Conservation (phyloP, 2,797 vertebrate genomes). For the Moxostoma hubbsi region DNA sequence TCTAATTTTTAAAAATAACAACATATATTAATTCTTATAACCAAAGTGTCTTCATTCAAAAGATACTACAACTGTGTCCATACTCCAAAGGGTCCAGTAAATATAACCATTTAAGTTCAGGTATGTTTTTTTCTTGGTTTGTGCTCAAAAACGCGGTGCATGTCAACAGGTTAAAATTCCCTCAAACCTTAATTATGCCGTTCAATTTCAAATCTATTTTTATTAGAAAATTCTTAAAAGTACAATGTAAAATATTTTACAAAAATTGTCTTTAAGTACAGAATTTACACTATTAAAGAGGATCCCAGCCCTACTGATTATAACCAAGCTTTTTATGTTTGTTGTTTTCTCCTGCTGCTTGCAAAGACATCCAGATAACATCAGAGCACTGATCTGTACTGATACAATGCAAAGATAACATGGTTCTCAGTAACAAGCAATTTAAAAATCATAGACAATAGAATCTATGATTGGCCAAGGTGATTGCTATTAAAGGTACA, state of each 20-base stretch:
- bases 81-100: no score
- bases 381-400: neutral
- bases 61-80: no score
- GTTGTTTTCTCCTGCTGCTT: conserved; percentile 32
- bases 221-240: conserved; percentile 41
- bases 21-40: no score
- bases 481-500: neutral
- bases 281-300: conserved; percentile 56
- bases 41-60: no score
- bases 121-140: no score
- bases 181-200: conserved; percentile 12
- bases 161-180: conserved; percentile 1
- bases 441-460: conserved; percentile 1
- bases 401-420: conserved; percentile 1
- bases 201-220: conserved; percentile 23
- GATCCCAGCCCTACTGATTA: conserved; percentile 58
- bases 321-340: conserved; percentile 44
- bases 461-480: neutral
- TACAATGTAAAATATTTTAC: conserved; percentile 50
- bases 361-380: neutral
- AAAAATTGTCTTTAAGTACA: conserved; percentile 31
- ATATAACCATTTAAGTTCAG: no score
- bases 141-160: no score
- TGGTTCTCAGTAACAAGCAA: neutral
- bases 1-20: no score